Percentiles rank a stretch among this genome's conserved stretches.
Conservation (phyloP, 1,140 invertebrate genomes). For the Neomicropteryx cornuta region DNA sequence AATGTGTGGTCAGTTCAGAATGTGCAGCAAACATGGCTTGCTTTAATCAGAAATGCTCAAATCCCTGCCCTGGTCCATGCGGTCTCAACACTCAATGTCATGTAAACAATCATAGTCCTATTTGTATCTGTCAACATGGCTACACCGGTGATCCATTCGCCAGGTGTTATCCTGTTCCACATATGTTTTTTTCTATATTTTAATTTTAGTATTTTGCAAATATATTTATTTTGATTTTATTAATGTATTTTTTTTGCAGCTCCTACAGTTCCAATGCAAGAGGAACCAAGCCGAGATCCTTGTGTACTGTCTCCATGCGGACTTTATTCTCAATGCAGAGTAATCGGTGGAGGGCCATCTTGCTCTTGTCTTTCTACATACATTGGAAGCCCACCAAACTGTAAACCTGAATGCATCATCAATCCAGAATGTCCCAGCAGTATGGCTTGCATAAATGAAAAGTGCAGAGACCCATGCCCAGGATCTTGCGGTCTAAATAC, state of each 20-base stretch:
- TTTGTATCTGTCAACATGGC: conserved; percentile 50
- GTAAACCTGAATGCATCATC: conserved; percentile 63
- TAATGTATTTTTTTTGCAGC: conserved; percentile 7
- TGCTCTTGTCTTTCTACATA: conserved; percentile 56
- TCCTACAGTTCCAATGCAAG: conserved; percentile 20
- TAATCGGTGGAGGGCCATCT: conserved; percentile 47
- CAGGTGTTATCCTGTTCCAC: conserved; percentile 49
- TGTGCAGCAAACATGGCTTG: conserved; percentile 53
- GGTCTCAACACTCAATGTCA: conserved; percentile 66
- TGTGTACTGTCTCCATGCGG: conserved; percentile 67
- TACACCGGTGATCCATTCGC: conserved; percentile 60
- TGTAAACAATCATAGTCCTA: conserved; percentile 66
- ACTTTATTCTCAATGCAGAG: conserved; percentile 55
- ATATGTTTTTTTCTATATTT: conserved; percentile 24
- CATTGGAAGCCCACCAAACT: conserved; percentile 57
- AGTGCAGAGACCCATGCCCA: conserved; percentile 59
- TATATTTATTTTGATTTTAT: background rate
- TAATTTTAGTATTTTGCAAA: conserved; percentile 3
- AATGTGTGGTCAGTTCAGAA: conserved; percentile 62
- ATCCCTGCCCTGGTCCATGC: conserved; percentile 60
- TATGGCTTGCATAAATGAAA: conserved; percentile 57
- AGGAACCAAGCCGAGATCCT: conserved; percentile 41
- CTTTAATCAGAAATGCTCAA: conserved; percentile 49
- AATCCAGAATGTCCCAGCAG: conserved; percentile 60
- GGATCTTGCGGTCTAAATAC: conserved; percentile 57